These are phyloP conservation scores for Eilema caniola DNA, from an alignment of 2,888 invertebrate genomes.

Conservation along the genomic window DNA sequence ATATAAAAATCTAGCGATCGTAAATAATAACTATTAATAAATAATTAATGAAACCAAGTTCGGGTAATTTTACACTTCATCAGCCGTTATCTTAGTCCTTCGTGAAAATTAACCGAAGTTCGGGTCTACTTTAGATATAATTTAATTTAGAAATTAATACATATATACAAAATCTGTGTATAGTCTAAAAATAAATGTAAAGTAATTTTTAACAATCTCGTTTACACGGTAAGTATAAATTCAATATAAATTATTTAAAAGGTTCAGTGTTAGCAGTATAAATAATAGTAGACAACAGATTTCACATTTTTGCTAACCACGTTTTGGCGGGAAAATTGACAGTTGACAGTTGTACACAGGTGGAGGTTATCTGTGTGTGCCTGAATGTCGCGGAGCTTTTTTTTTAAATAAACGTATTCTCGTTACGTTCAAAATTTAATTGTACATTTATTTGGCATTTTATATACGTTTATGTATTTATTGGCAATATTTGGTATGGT, in stretches of 20 bases:
- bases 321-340: constrained; percentile 46
- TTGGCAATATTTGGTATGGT: constrained; percentile 34
- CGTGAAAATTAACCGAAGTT: neutral
- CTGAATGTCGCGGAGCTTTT: constrained; percentile 23
- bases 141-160: neutral
- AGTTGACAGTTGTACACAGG: constrained; percentile 46
- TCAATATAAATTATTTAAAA: neutral
- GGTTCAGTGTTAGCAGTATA: neutral
- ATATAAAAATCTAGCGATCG: neutral
- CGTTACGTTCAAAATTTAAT: constrained; percentile 43
- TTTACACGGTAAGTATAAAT: neutral
- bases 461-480: constrained; percentile 48
- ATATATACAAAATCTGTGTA: too few species aligned
- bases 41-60: too few species aligned
- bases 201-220: neutral
- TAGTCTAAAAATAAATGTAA: too few species aligned
- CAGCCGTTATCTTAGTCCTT: neutral
- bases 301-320: constrained; percentile 37
- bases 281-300: constrained; percentile 8
- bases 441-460: constrained; percentile 40
- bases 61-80: too few species aligned
- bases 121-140: neutral
- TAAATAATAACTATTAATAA: neutral
- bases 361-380: constrained; percentile 42
- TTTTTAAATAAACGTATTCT: constrained; percentile 26